Conservation (phyloP, 2,888 invertebrate genomes). For the Polietes domitor region DNA sequence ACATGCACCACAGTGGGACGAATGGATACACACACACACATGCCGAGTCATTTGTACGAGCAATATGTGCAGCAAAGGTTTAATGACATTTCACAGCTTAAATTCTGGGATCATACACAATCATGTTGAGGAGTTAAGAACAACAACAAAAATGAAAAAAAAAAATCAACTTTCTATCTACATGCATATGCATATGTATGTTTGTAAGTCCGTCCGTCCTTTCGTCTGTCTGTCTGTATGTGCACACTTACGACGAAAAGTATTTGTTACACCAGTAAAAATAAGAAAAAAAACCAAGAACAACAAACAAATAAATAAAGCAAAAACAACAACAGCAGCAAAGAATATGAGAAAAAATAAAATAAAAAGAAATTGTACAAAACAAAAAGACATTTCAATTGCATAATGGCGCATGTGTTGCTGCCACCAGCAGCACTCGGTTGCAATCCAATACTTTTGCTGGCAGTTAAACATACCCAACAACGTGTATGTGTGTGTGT, state of each 20-base stretch:
- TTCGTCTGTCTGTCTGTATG: neutral
- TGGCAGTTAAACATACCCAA: neutral
- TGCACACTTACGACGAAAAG: slow-evolving; percentile 43
- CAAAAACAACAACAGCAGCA: slow-evolving; percentile 27
- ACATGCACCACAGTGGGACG: neutral
- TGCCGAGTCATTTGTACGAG: neutral
- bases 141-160: slow-evolving; percentile 30
- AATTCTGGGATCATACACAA: slow-evolving; percentile 50
- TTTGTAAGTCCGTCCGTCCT: slow-evolving; percentile 29
- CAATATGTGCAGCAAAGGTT: slow-evolving; percentile 57
- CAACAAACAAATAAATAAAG: slow-evolving; percentile 33
- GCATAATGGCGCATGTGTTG: slow-evolving; percentile 67
- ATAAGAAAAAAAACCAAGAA: slow-evolving; percentile 22
- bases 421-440: slow-evolving; percentile 35
- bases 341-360: neutral
- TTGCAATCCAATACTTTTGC: slow-evolving; percentile 47
- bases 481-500: neutral
- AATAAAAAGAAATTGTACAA: slow-evolving; percentile 26
- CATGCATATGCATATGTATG: neutral
- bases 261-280: slow-evolving; percentile 57
- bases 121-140: slow-evolving; percentile 57
- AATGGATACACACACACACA: neutral
- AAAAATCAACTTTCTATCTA: slow-evolving; percentile 14
- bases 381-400: slow-evolving; percentile 61
- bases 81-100: slow-evolving; percentile 67